Base-by-base conservation (phyloP, 2,113 vertebrate species). In the Phalacrocorax brasilianus region DNA sequence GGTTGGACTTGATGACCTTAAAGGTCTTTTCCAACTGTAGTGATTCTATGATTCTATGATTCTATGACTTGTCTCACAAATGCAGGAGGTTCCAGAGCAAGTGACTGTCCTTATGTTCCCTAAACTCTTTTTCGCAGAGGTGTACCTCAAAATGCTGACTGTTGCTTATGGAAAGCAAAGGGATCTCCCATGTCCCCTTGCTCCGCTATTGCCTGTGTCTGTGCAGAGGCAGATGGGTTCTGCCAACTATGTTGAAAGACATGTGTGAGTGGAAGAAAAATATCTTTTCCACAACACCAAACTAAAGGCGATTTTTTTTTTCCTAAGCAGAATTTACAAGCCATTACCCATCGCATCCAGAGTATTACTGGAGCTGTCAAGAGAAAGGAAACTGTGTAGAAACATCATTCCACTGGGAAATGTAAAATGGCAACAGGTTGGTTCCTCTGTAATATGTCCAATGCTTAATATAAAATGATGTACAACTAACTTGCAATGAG, bases 401-500 rank as follows among this genome's bases (percentile, higher is more conserved):
- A 95, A 80, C 32, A 83, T 33, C 28, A 88, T 70, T 93, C 81
- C 44, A 33, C 59, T 27, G 78, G 78, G 96, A 96, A 89, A 88
- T 6, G 12, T 77, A 86, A 95, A 89, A 77, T 40, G 45, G 81
- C 93, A 95, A 95, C 81, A 94, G 74, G 88, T 88, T 58, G 44
- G 63, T 95, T 88, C 82, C 93, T 86, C 63, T 71, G 44, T 85
- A 52, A 32, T 70, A 66, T 85, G 93, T 85, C 71, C 87, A 94
- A 49, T 5, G 1, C 63, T 96, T 94, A 93, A 88, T 95, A 88
- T 71, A 95, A 97, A 94, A 95, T 77, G 59, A 96, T 95, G 71
- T 97, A 94, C 74, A 95, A 71, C 89, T 95, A 96, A 93, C 59
- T 42, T 79, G 89, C 96, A 91, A 77, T 74, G 84, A 95, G 71